Conservation (phyloP, 2,113 vertebrate genomes). For the Murina feae region DNA sequence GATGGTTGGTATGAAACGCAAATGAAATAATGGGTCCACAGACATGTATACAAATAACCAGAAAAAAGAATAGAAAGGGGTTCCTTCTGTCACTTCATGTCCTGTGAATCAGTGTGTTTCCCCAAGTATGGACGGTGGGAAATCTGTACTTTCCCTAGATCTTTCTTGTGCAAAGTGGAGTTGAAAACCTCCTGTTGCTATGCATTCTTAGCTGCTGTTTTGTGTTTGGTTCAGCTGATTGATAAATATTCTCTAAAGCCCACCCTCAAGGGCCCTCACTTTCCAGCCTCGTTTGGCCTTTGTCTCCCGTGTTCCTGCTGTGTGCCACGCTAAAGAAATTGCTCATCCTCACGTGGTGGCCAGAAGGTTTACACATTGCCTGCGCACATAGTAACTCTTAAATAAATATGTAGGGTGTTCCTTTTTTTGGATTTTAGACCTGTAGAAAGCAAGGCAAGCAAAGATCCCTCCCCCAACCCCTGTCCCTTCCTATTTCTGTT, state of each 20-base stretch:
- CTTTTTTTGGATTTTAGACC: constrained; percentile 14
- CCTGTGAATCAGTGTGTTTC: neutral
- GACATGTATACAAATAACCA: neutral
- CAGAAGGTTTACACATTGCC: neutral
- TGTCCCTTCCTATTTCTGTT: neutral
- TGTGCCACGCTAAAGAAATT: neutral
- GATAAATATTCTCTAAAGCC: neutral
- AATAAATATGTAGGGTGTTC: neutral
- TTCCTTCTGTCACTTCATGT: neutral
- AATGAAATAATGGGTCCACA: neutral
- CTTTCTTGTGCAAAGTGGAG: neutral
- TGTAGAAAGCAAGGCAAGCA: neutral
- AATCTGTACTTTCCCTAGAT: neutral
- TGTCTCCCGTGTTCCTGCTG: neutral
- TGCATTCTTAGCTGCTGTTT: neutral
- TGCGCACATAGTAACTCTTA: neutral
- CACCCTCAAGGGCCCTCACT: neutral
- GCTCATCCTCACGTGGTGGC: neutral
- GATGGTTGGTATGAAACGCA: neutral
- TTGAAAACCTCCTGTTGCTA: neutral
- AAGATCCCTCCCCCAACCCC: too few species aligned
- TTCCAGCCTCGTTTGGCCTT: neutral
- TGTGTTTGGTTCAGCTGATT: neutral
- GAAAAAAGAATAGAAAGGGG: neutral
- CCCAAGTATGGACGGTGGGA: neutral